Percentiles rank a stretch among this genome's conserved stretches.
phyloP scores from a whole-genome alignment of 1,140 invertebrate genomes.

The Holcopasites calliopsidis region DNA sequence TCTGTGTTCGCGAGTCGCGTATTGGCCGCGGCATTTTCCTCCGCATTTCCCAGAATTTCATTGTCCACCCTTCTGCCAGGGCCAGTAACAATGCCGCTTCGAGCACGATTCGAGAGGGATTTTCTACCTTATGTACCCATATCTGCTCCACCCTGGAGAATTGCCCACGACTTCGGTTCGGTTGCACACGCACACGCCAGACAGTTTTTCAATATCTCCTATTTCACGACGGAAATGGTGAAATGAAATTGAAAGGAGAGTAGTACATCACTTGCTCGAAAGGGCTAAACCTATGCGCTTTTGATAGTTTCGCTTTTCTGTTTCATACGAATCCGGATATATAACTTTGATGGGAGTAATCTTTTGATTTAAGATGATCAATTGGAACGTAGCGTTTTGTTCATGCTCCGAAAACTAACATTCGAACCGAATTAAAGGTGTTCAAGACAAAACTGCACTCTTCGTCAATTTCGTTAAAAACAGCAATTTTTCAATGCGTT shows the following conservation, averaged over 20 bases:
- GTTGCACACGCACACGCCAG: background rate
- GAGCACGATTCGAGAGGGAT: slow-evolving; percentile 54
- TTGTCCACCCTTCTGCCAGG: slow-evolving; percentile 46
- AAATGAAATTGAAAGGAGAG: background rate
- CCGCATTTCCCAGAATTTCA: slow-evolving; percentile 59
- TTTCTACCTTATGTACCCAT: slow-evolving; percentile 53
- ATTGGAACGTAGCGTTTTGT: background rate
- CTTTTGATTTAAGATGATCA: too few relatives aligned
- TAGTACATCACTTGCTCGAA: background rate
- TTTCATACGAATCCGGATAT: background rate
- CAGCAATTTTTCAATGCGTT: too few relatives aligned
- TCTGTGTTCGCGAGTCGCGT: slow-evolving; percentile 21
- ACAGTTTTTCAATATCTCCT: slow-evolving; percentile 28
- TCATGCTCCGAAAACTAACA: too few relatives aligned
- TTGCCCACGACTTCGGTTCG: background rate
- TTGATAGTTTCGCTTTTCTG: background rate
- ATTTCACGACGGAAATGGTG: background rate
- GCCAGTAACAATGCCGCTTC: slow-evolving; percentile 52
- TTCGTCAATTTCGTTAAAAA: too few relatives aligned
- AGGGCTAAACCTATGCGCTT: background rate
- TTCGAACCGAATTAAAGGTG: too few relatives aligned
- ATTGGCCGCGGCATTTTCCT: slow-evolving; percentile 31
- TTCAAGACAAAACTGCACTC: too few relatives aligned
- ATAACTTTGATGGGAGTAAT: too few relatives aligned
- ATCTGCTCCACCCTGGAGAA: background rate